A percentile compares a stretch with the other conserved stretches of the same genome.
phyloP scores from a whole-genome alignment of 2,113 vertebrate species.

The Hepsetus odoe region DNA sequence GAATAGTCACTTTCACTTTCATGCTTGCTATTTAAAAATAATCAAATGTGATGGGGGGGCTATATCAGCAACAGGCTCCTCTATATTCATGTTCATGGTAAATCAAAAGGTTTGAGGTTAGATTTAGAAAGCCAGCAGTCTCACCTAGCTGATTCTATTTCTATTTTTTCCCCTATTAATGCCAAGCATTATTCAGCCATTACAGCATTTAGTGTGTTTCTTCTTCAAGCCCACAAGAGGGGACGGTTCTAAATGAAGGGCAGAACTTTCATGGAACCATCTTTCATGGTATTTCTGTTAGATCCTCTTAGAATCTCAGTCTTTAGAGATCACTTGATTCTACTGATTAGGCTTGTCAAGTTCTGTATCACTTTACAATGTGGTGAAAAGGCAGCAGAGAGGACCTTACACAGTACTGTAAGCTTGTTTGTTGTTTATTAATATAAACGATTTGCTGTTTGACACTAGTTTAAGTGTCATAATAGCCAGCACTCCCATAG shows the following conservation, averaged over 20 bases:
- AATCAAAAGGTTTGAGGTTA: conserved; percentile 1
- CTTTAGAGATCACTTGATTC: background rate
- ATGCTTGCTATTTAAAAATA: background rate
- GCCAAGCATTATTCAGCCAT: background rate
- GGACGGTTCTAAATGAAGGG: background rate
- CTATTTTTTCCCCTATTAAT: no score
- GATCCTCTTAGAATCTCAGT: background rate
- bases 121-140: background rate
- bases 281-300: conserved; percentile 6
- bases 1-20: no score
- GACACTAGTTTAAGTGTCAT: no score
- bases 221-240: background rate
- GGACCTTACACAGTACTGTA: background rate
- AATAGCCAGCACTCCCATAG: background rate
- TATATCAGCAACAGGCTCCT: conserved; percentile 16
- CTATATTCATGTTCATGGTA: conserved; percentile 9
- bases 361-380: background rate
- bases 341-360: background rate
- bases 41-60: background rate
- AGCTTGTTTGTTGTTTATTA: no score
- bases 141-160: conserved; percentile 2
- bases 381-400: background rate
- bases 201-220: background rate
- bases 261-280: background rate
- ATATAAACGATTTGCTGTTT: background rate